Conservation (phyloP, 2,888 invertebrate genomes). For the Cylloceria caligata region DNA sequence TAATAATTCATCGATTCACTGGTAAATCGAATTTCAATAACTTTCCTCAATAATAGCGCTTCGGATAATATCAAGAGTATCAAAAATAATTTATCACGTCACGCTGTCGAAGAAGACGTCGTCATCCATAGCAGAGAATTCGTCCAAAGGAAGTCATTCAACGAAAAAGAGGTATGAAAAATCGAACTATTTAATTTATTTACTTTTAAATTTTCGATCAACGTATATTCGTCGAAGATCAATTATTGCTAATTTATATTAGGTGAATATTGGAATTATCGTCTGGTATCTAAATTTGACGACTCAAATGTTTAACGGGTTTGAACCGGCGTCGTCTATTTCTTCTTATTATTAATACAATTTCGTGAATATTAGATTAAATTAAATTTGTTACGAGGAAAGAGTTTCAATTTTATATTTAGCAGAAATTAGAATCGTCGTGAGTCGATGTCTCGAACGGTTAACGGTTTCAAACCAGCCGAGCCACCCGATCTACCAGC, state of each 20-base stretch:
- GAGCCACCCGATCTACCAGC: neutral
- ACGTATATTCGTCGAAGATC: neutral
- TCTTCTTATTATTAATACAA: no score
- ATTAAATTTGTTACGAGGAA: neutral
- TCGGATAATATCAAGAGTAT: constrained; percentile 14
- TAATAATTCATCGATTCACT: neutral
- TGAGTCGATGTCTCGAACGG: no score
- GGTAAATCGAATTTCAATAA: neutral
- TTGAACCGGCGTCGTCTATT: no score
- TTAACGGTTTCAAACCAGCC: neutral
- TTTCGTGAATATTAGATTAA: no score
- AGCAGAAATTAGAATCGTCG: neutral
- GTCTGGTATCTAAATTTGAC: no score
- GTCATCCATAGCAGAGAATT: neutral
- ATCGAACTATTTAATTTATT: neutral
- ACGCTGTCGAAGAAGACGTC: constrained; percentile 7
- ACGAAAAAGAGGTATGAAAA: constrained; percentile 13
- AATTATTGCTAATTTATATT: neutral
- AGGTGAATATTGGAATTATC: neutral
- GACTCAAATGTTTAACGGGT: no score
- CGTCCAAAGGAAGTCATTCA: neutral
- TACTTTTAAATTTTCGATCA: neutral
- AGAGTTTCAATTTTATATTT: neutral
- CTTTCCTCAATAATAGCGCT: constrained; percentile 8
- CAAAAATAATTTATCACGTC: constrained; percentile 20